phyloP scores from a whole-genome alignment of 2,797 vertebrate genomes.

The Sebastes taczanowskii region DNA sequence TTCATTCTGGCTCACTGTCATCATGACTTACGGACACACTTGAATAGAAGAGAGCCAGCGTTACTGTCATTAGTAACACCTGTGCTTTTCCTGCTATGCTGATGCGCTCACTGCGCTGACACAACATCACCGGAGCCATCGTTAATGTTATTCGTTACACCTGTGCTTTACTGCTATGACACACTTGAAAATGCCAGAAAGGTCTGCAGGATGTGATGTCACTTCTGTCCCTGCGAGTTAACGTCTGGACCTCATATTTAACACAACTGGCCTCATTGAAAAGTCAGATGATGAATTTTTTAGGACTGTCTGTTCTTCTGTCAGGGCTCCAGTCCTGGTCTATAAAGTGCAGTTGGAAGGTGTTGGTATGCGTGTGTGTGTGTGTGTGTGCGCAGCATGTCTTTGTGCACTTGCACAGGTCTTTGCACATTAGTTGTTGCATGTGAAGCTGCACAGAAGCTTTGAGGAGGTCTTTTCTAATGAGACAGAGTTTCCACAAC shows the following conservation, averaged over 20 bases:
- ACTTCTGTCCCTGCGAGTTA: not conserved
- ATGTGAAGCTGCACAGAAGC: not conserved
- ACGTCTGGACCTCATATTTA: not conserved
- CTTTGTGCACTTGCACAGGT: not conserved
- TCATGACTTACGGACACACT: not conserved
- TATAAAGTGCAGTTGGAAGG: not conserved
- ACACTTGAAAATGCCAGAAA: not conserved
- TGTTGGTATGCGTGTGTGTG: not conserved
- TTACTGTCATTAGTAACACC: not conserved
- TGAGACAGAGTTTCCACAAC: not conserved
- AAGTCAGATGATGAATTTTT: conserved; percentile 3
- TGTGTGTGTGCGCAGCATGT: not conserved
- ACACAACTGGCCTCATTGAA: not conserved
- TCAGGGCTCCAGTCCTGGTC: not conserved
- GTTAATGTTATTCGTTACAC: not conserved
- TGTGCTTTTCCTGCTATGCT: not conserved
- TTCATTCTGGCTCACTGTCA: not conserved
- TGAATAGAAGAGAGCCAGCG: not conserved
- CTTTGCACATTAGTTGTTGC: not conserved
- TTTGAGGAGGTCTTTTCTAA: not conserved
- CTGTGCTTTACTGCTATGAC: not conserved
- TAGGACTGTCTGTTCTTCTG: not conserved
- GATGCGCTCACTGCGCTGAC: not conserved
- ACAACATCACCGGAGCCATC: not conserved
- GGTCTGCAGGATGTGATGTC: not conserved